Evolutionary conservation across 2,797 vertebrate species (phyloP), one percentile per base, ranked within the genome.

Genomic region (Acrossocheilus fasciatus): DNA sequence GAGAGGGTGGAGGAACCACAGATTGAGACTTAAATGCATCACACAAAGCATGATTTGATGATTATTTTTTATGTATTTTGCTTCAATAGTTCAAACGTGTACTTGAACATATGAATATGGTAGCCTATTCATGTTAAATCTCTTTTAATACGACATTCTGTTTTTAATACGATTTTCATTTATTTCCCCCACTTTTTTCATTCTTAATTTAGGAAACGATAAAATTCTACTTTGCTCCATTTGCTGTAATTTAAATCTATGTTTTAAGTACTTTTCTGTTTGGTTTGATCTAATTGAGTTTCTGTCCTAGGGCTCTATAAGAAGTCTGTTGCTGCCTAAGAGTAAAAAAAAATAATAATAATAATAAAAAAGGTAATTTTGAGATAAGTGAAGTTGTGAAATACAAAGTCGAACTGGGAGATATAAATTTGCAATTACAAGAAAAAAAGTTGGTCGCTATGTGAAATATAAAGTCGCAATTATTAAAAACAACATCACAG

Each of bases 201-300:
- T 83, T 62, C 18, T n/a, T 12, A 23, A 45, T 64, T 75, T 47
- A 39, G 20, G 30, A 62, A 15, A 12, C n/a, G 18, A 50, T 64
- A 75, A 75, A 59, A 17, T 36, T 83, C 54, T 14, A 74, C 74
- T 74, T 62, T 74, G 36, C 50, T 57, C 66, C 23, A 30, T 82
- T 82, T 82, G 82, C 57, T 64, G 41, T 75, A n/a, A 73, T 73
- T 73, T 74, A 10, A 50, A 20, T 34, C 30, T 34, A 11, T 14
- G 26, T 36, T 74, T 74, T 75, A 83, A 75, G 47, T 39, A 75
- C 72, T 75, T 75, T 72, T 64, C 30, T 36, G 74, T 83, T 83
- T 75, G 41, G 30, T 47, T 64, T 83, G 14, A 15, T 50, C 43
- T 66, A 75, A 83, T 64, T 83, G 72, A 64, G 30, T 83, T 83